Conservation (phyloP, 2,113 vertebrate species). For the Anoura caudifer region DNA sequence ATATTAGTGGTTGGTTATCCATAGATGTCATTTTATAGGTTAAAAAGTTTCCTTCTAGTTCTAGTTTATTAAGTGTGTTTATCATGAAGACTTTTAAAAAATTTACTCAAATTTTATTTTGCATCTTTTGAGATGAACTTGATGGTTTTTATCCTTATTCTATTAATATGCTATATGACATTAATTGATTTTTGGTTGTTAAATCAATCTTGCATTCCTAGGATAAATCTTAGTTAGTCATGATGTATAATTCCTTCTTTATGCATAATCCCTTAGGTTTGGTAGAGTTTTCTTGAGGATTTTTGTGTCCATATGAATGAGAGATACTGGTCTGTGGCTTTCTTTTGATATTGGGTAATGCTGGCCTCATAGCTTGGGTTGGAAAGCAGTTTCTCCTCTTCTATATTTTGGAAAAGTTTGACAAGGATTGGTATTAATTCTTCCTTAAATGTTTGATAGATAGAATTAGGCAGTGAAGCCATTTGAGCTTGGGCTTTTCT, state of each 20-base stretch:
- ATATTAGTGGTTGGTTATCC: neutral
- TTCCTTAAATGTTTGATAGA: neutral
- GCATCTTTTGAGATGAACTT: neutral
- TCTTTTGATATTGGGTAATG: neutral
- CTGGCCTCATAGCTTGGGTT: neutral
- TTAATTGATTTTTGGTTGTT: neutral
- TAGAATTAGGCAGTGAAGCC: neutral
- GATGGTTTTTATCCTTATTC: neutral
- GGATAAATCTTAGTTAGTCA: neutral
- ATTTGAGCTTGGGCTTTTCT: neutral
- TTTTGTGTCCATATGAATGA: neutral
- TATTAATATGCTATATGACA: neutral
- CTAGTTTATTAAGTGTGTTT: neutral
- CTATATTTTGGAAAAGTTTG: neutral
- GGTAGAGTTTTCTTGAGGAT: neutral
- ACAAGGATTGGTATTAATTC: neutral
- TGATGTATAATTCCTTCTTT: neutral
- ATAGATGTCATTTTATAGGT: neutral
- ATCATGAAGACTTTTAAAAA: neutral
- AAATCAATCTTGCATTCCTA: neutral
- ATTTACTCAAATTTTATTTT: neutral
- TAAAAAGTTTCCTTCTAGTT: neutral
- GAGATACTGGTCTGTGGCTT: neutral
- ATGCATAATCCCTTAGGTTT: neutral
- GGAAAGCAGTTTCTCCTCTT: neutral